Conservation (phyloP, 2,888 invertebrate genomes). For the Agonopterix alstromeriana region DNA sequence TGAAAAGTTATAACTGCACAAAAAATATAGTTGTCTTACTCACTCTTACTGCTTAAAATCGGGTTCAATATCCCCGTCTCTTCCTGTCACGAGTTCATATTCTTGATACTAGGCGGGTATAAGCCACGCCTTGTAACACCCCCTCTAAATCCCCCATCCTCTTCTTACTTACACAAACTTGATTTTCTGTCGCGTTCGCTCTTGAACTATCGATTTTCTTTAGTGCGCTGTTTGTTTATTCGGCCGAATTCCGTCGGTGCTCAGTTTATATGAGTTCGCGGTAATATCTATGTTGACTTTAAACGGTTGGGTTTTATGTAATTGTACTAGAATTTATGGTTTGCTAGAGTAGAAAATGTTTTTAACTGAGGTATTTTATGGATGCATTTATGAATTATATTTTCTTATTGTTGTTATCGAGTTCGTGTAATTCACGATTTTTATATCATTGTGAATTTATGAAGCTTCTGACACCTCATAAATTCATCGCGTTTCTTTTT, state of each 20-base stretch:
- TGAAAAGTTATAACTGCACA: conserved; percentile 5
- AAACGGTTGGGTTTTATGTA: conserved; percentile 36
- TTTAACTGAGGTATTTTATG: conserved; percentile 1
- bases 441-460: too few relatives aligned
- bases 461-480: too few relatives aligned
- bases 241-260: conserved; percentile 49
- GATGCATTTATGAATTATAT: not conserved
- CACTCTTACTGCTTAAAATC: conserved; percentile 17
- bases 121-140: conserved; percentile 58
- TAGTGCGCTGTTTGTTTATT: conserved; percentile 48
- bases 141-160: conserved; percentile 27
- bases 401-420: not conserved
- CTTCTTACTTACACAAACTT: conserved; percentile 35
- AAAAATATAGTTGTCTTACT: conserved; percentile 30
- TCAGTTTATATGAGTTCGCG: conserved; percentile 30
- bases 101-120: conserved; percentile 41
- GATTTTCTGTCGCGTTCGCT: conserved; percentile 32
- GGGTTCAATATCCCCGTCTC: conserved; percentile 20
- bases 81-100: conserved; percentile 13
- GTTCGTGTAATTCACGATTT: too few relatives aligned
- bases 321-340: conserved; percentile 4
- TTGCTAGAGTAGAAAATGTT: conserved; percentile 2
- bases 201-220: conserved; percentile 53
- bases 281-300: conserved; percentile 49
- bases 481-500: too few relatives aligned